phyloP scores from a whole-genome alignment of 2,797 vertebrate species.

The Micrastur ruficollis region DNA sequence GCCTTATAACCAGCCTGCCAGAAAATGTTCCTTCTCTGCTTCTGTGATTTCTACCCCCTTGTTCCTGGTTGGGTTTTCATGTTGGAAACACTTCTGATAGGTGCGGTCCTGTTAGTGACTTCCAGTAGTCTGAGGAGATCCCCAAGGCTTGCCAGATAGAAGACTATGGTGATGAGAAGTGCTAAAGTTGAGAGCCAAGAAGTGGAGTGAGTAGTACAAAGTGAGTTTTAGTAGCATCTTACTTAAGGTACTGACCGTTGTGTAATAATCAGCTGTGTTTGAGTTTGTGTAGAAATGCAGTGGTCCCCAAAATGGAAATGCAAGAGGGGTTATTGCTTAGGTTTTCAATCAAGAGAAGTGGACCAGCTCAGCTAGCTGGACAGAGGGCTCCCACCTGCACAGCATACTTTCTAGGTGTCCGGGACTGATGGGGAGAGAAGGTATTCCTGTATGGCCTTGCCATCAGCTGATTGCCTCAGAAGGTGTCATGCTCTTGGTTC shows the following conservation, averaged over 20 bases:
- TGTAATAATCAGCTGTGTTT: background rate
- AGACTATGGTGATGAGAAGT: background rate
- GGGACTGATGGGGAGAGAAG: background rate
- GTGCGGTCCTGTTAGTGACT: background rate
- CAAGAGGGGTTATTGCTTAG: background rate
- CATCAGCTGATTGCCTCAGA: background rate
- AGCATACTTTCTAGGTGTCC: background rate
- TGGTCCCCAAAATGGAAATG: background rate
- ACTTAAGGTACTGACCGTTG: background rate
- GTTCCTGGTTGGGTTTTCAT: background rate
- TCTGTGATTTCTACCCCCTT: background rate
- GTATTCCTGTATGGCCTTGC: background rate
- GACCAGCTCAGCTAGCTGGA: background rate
- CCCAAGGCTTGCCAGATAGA: background rate
- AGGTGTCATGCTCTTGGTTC: background rate
- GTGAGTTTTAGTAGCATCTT: background rate
- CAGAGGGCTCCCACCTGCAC: accelerated
- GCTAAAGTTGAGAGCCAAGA: background rate
- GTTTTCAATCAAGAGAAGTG: background rate
- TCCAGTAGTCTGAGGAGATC: background rate
- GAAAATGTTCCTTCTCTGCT: conserved; percentile 18
- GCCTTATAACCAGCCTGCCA: conserved; percentile 21
- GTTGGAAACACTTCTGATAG: background rate
- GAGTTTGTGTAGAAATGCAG: background rate
- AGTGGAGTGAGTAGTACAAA: background rate